Evolutionary conservation across 2,888 invertebrate genomes (phyloP).

Genomic region (Tenodera sinensis): DNA sequence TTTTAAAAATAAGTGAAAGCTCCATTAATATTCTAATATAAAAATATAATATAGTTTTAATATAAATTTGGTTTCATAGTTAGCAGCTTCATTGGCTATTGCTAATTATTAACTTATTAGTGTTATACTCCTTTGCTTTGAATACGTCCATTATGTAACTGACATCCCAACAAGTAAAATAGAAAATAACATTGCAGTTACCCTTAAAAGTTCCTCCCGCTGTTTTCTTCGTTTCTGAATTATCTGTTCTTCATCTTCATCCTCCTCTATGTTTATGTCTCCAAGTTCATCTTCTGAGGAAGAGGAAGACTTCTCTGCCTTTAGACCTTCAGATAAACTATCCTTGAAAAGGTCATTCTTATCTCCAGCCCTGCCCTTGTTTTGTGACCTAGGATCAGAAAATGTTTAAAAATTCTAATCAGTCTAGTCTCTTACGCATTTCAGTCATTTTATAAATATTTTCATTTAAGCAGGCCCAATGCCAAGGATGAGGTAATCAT

Average conservation of each 20-base stretch:
- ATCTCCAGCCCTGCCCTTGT: conserved; percentile 22
- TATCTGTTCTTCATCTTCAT: conserved; percentile 89
- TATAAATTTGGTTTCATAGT: too few species aligned
- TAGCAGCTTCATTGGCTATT: too few species aligned
- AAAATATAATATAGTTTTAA: too few species aligned
- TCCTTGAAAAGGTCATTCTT: conserved; percentile 53
- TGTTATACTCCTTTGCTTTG: too few species aligned
- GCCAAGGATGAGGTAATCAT: background rate
- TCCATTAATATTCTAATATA: too few species aligned
- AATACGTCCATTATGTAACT: too few species aligned
- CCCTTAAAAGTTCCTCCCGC: conserved; percentile 82
- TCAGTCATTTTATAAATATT: background rate
- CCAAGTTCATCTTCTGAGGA: conserved; percentile 40
- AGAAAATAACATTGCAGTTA: conserved; percentile 41
- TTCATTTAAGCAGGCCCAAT: background rate
- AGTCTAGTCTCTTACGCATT: background rate
- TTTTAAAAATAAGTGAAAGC: too few species aligned
- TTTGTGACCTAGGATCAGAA: background rate
- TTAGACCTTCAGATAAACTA: conserved; percentile 76
- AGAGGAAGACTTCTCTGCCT: conserved; percentile 53
- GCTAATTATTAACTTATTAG: too few species aligned
- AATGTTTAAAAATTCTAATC: background rate
- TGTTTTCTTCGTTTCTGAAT: conserved; percentile 85
- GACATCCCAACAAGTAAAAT: background rate
- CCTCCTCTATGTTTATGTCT: conserved; percentile 72